Evolutionary conservation across 2,797 vertebrate genomes (phyloP).

Genomic region (Microctenopoma lineatum): DNA sequence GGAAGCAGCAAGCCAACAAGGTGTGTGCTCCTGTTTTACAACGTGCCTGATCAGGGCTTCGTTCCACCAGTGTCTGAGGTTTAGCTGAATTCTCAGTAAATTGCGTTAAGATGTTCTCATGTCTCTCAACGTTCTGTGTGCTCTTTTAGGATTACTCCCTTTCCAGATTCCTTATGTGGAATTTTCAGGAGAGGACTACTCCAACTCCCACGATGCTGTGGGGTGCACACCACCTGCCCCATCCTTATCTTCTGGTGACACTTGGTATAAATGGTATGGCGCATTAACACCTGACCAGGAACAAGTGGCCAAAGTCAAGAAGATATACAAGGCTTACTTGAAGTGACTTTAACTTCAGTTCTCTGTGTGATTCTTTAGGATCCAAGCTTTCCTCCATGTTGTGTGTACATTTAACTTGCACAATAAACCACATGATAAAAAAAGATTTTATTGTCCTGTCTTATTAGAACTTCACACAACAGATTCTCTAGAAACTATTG

Average conservation of each 20-base stretch:
- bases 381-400: not conserved
- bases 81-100: not conserved
- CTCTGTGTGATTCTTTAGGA: not conserved
- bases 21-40: too few relatives aligned
- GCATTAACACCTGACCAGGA: slow-evolving; percentile 79
- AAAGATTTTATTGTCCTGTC: slow-evolving; percentile 58
- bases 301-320: slow-evolving; percentile 84
- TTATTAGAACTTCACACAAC: slow-evolving; percentile 6
- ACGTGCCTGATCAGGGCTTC: too few relatives aligned
- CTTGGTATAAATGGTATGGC: slow-evolving; percentile 92
- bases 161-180: slow-evolving; percentile 82
- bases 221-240: slow-evolving; percentile 79
- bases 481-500: too few relatives aligned
- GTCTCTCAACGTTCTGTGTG: not conserved
- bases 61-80: not conserved
- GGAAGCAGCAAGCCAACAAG: too few relatives aligned
- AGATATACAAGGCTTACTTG: slow-evolving; percentile 85
- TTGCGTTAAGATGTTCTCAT: not conserved
- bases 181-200: slow-evolving; percentile 82
- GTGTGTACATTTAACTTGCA: slow-evolving; percentile 9
- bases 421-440: slow-evolving; percentile 53
- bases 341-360: slow-evolving; percentile 39
- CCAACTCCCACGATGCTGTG: slow-evolving; percentile 88
- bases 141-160: slow-evolving; percentile 84
- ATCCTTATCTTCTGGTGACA: slow-evolving; percentile 34